These are phyloP conservation scores for Vulpes vulpes DNA, from an alignment of 2,113 vertebrate species.

Conservation along the genomic window DNA sequence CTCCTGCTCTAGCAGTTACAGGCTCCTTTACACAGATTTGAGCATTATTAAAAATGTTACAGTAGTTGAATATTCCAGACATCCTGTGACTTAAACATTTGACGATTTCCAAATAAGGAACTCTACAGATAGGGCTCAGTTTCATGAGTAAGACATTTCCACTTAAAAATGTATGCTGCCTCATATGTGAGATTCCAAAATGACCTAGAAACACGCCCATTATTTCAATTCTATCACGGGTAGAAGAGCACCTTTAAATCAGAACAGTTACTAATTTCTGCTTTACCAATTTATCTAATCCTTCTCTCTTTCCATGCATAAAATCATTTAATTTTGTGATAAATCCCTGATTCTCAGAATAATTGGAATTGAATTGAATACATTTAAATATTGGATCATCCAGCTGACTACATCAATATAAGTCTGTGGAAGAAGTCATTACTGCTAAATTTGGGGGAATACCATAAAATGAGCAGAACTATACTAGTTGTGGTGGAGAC, in stretches of 20 bases:
- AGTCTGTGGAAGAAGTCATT: not conserved
- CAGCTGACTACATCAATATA: not conserved
- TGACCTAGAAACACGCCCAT: not conserved
- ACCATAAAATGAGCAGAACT: not conserved
- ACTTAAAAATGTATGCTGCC: not conserved
- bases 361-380: not conserved
- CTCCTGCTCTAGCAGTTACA: not conserved
- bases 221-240: not conserved
- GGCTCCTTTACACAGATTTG: not conserved
- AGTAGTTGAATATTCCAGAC: not conserved
- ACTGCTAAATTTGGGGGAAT: not conserved
- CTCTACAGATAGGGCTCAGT: not conserved
- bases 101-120: not conserved
- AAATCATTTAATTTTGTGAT: conserved; percentile 3
- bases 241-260: conserved; percentile 28
- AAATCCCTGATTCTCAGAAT: not conserved
- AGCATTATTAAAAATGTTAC: not conserved
- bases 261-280: not conserved
- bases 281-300: not conserved
- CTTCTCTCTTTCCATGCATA: not conserved
- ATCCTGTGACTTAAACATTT: not conserved
- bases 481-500: not conserved
- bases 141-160: not conserved
- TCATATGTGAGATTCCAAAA: not conserved
- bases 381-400: not conserved